phyloP scores from a whole-genome alignment of 2,113 vertebrate genomes.

The Stegastes partitus region DNA sequence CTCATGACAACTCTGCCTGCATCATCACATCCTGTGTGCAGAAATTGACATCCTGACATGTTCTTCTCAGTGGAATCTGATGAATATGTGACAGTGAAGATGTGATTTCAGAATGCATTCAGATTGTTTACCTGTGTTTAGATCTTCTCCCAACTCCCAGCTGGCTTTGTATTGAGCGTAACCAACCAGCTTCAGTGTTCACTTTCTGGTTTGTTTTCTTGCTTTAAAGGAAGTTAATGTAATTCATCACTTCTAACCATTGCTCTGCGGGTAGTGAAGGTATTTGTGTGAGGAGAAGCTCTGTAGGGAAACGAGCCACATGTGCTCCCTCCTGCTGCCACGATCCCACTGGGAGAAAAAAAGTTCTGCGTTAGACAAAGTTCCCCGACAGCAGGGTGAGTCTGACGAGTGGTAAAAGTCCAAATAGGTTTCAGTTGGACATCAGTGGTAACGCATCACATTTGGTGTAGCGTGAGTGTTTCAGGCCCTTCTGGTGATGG shows the following conservation, averaged over 20 bases:
- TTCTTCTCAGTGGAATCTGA: slow-evolving; percentile 9
- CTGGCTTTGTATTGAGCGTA: background rate
- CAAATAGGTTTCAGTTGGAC: background rate
- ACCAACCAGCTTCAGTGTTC: background rate
- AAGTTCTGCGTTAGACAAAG: background rate
- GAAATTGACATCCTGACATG: background rate
- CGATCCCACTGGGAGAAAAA: slow-evolving; percentile 6
- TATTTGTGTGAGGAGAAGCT: slow-evolving; percentile 22
- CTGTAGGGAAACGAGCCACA: slow-evolving; percentile 3
- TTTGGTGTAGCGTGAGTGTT: slow-evolving; percentile 19
- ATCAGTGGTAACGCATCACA: background rate
- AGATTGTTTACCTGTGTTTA: background rate
- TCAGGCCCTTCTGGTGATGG: slow-evolving; percentile 44
- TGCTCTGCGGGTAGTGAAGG: slow-evolving; percentile 15
- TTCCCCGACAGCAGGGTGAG: background rate
- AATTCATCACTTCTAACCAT: slow-evolving; percentile 22
- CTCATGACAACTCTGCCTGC: background rate
- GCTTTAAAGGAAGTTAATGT: slow-evolving; percentile 4
- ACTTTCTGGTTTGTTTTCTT: background rate
- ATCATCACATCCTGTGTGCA: background rate
- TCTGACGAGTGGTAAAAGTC: background rate
- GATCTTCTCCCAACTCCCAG: background rate
- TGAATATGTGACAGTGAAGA: slow-evolving; percentile 15
- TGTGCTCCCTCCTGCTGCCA: slow-evolving; percentile 16
- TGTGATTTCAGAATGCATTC: background rate